Evolutionary conservation across 2,888 invertebrate species (phyloP).

Genomic region (Corbicula japonica): DNA sequence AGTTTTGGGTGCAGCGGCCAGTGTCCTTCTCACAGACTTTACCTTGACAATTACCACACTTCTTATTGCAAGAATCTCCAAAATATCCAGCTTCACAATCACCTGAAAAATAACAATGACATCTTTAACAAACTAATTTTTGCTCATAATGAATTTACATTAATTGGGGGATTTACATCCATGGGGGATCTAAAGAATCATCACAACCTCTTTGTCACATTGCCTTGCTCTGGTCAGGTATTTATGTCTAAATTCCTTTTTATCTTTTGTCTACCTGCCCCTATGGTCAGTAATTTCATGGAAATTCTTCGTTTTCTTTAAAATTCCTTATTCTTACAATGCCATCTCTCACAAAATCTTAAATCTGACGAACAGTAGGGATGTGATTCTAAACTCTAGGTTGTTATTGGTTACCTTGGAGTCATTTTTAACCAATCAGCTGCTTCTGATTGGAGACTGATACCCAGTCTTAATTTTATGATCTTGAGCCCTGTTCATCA

Average conservation of each 20-base stretch:
- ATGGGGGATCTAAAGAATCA: neutral
- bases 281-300: neutral
- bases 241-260: neutral
- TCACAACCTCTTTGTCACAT: neutral
- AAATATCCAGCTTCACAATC: slow-evolving; percentile 36
- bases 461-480: too few relatives aligned
- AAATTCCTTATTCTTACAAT: too few relatives aligned
- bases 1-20: slow-evolving; percentile 11
- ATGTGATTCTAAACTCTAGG: too few relatives aligned
- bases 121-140: neutral
- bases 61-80: slow-evolving; percentile 21
- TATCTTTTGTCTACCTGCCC: neutral
- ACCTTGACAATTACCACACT: slow-evolving; percentile 25
- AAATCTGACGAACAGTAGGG: too few relatives aligned
- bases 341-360: too few relatives aligned
- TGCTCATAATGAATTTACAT: neutral
- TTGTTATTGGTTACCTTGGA: too few relatives aligned
- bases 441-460: too few relatives aligned
- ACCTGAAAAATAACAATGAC: neutral
- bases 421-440: too few relatives aligned
- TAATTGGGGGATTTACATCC: neutral
- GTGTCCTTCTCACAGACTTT: neutral
- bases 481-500: too few relatives aligned
- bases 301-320: too few relatives aligned
- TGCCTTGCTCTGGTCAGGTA: neutral